Evolutionary conservation across 2,888 invertebrate genomes (phyloP).

Genomic region (Idaea straminata): DNA sequence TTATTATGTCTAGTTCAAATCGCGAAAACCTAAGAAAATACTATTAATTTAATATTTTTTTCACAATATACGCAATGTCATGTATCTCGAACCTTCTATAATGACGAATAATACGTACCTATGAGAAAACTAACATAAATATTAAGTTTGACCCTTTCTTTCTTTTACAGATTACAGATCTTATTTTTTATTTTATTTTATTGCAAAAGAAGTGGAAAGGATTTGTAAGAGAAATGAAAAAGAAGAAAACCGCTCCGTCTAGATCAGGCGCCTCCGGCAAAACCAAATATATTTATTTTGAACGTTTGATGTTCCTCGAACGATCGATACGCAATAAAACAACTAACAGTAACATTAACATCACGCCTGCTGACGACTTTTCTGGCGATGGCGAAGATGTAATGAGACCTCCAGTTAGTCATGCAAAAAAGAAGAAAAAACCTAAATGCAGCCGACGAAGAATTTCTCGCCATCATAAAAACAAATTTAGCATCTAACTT

Average conservation of each 20-base stretch:
- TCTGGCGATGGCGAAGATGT: constrained; percentile 21
- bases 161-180: constrained; percentile 11
- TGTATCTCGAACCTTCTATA: too few species aligned
- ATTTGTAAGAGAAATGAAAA: constrained; percentile 22
- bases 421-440: constrained; percentile 20
- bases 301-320: constrained; percentile 23
- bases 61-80: too few species aligned
- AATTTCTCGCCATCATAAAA: constrained; percentile 23
- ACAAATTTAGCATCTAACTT: constrained; percentile 18
- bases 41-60: too few species aligned
- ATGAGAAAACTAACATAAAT: too few species aligned
- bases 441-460: constrained; percentile 20
- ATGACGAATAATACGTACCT: too few species aligned
- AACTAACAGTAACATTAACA: constrained; percentile 20
- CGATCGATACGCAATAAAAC: constrained; percentile 5
- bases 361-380: constrained; percentile 15
- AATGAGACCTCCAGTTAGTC: constrained; percentile 20
- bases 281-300: constrained; percentile 21
- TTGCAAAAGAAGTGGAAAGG: constrained; percentile 25
- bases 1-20: too few species aligned
- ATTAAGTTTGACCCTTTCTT: too few species aligned
- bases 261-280: constrained; percentile 16
- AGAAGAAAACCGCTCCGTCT: constrained; percentile 19
- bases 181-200: too few species aligned
- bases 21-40: too few species aligned